Percentiles rank a stretch among this genome's conserved stretches.
Conservation (phyloP, 2,888 invertebrate species). For the Argyresthia goedartella region DNA sequence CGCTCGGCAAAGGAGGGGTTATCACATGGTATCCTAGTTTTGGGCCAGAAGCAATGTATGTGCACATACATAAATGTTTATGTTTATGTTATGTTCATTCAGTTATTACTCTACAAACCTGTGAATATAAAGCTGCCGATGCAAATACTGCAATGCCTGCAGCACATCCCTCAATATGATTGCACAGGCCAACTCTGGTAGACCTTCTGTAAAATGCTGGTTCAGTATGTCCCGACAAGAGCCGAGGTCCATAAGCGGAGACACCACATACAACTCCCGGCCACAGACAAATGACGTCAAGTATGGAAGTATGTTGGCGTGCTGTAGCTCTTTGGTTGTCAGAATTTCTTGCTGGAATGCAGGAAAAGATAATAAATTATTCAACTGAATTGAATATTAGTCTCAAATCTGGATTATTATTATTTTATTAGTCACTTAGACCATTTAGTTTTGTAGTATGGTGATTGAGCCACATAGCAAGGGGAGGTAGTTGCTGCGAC, state of each 20-base stretch:
- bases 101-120: conserved; percentile 65
- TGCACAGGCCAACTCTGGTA: conserved; percentile 86
- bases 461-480: too few species aligned
- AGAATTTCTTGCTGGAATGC: conserved; percentile 86
- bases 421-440: too few species aligned
- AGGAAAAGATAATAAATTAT: too few species aligned
- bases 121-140: conserved; percentile 87
- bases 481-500: too few species aligned
- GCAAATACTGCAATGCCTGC: conserved; percentile 86
- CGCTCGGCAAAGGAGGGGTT: too few species aligned
- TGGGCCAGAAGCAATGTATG: too few species aligned
- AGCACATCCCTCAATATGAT: conserved; percentile 84
- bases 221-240: conserved; percentile 85
- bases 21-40: too few species aligned
- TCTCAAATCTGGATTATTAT: too few species aligned
- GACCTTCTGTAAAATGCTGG: conserved; percentile 81
- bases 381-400: too few species aligned
- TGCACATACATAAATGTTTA: too few species aligned
- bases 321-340: conserved; percentile 81
- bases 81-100: too few species aligned
- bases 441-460: too few species aligned
- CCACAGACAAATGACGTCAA: conserved; percentile 82
- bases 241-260: conserved; percentile 87
- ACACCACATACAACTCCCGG: conserved; percentile 83
- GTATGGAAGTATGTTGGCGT: conserved; percentile 83